Evolutionary conservation across 2,888 invertebrate species (phyloP), one percentile per base, ranked within the genome.

Genomic region (Acrocera orbiculus): DNA sequence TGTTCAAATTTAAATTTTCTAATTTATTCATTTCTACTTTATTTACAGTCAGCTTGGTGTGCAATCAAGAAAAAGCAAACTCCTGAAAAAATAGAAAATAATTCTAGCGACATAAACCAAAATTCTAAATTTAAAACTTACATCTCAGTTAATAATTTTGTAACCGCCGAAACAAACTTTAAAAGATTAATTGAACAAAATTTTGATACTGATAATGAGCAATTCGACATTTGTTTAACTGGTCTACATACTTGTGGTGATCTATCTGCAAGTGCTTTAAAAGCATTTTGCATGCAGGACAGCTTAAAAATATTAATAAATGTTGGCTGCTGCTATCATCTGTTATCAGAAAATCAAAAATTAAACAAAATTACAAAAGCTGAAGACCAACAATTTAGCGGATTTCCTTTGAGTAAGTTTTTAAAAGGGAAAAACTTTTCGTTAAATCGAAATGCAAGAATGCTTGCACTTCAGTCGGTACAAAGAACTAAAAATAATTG

Each of bases 171-270:
- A 17, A 66, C 73, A 0, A 62, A 77, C 47, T 54, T 80, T 11
- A 38, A 47, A 0, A 45, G 53, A 3, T 47, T 76, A 1, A 49
- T 75, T 0, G 48, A 46, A 19, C 55, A 68, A 10, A 50, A 65
- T 38, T 77, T 73, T 50, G 53, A 51, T 2, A 29, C 40, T 1
- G 6, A 35, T 1, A 17, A 16, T 16, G 25, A 34, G 5, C 4
- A 16, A 8, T 11, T 30, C 13, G 25, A 34, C 4, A 44, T 75
- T n/a, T 64, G 72, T 22, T 46, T 77, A 3, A 70, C 69, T 14
- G 90, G 90, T 9, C 65, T 92, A 6, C 92, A 92, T 52, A 87
- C 90, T 0, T 92, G 92, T 54, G 92, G 92, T 0, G 74, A 81
- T 58, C 62, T 92, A 5, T 77, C 80, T 0, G 64, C 82, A 2